Evolutionary conservation across 2,888 invertebrate species (phyloP).

Genomic region (Apodemia mormo): DNA sequence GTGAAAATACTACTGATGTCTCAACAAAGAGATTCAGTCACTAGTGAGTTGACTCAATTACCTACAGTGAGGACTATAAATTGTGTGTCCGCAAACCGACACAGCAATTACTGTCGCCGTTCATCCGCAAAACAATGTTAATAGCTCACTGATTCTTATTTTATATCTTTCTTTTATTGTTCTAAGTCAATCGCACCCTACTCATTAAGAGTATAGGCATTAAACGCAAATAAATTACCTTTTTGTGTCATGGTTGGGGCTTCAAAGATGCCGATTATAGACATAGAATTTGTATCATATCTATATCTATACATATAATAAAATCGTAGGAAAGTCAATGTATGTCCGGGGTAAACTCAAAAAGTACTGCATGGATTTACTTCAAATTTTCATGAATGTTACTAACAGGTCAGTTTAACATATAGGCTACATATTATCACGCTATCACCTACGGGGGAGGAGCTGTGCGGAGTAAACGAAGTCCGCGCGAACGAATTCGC

Average conservation of each 20-base stretch:
- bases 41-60: constrained; percentile 61
- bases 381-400: too few relatives aligned
- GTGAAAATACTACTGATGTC: constrained; percentile 9
- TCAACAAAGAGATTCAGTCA: constrained; percentile 30
- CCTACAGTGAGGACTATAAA: constrained; percentile 68
- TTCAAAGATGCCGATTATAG: too few relatives aligned
- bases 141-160: constrained; percentile 73
- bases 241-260: not conserved
- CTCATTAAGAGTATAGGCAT: constrained; percentile 20
- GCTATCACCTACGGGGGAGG: too few relatives aligned
- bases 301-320: too few relatives aligned
- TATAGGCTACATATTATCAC: too few relatives aligned
- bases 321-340: too few relatives aligned
- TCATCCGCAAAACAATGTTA: constrained; percentile 79
- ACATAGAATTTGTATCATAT: too few relatives aligned
- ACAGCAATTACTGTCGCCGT: constrained; percentile 79
- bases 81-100: constrained; percentile 71
- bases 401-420: too few relatives aligned
- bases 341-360: too few relatives aligned
- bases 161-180: constrained; percentile 62
- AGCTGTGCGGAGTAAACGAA: too few relatives aligned
- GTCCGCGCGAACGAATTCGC: too few relatives aligned
- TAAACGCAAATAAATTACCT: constrained; percentile 24
- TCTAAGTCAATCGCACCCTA: constrained; percentile 30
- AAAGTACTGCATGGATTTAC: too few relatives aligned